Base-by-base conservation (phyloP, 2,113 vertebrate species). In the Spea multiplicata region DNA sequence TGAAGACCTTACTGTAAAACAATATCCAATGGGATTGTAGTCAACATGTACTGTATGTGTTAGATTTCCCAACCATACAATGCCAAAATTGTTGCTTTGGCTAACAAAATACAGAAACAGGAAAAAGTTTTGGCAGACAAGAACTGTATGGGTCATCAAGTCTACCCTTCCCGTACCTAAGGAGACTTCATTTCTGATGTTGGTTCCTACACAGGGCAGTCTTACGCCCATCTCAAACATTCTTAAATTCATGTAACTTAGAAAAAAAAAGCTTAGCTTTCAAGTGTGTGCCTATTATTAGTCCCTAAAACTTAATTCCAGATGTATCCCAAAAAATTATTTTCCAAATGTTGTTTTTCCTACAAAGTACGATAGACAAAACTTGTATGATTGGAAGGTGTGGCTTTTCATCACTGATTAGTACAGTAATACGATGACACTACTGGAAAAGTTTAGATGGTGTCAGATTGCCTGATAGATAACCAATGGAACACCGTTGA, bases 391-490 rank as follows among this genome's bases (percentile, higher is more conserved):
- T 30, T 17, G 61, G 61, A 64, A 30, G 17, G 2, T 30, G 61
- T 13, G 14, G 61, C 5, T 49, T 45, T 49, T 50, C 7, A n/a
- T 6, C 8, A 8, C 13, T 75, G 73, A 66, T 14, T 52, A 53
- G 45, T 5, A 69, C n/a, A 59, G 53, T 44, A 48, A 70, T 17
- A 46, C 8, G 48, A 70, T 62, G 59, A 68, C 75, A 62, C 6
- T 17, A 13, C 13, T 44, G 66, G 75, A 70, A 77, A 77, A 77
- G 49, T 44, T 45, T 14, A 55, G 71, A 77, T 17, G 44, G 44
- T n/a, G 75, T 44, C 66, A 48, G 16, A 50, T 77, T 49, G 47
- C 66, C 66, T 71, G 62, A 70, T 62, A 53, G 75, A 75, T 75
- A 75, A 75, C 49, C 44, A 67, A 5, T 14, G 48, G 44, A 64